A percentile compares a stretch with the other conserved stretches of the same genome.
Evolutionary conservation across 1,140 invertebrate genomes (phyloP).

Genomic region (Platyura marginata): DNA sequence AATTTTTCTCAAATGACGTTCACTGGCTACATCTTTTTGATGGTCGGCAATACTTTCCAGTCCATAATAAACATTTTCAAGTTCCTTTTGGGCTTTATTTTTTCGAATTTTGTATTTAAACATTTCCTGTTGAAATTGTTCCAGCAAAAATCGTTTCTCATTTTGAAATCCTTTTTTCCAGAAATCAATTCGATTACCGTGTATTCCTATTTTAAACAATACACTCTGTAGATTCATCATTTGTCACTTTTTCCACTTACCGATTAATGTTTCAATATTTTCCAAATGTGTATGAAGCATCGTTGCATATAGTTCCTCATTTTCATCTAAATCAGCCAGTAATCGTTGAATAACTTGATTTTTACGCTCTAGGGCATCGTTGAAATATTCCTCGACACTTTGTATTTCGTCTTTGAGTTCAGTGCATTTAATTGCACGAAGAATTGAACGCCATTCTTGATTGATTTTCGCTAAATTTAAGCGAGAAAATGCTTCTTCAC

Average conservation of each 20-base stretch:
- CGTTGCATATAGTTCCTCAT: constrained; percentile 43
- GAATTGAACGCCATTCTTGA: constrained; percentile 57
- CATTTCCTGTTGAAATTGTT: constrained; percentile 27
- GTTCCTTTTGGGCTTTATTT: constrained; percentile 15
- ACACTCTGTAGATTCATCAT: too few relatives aligned
- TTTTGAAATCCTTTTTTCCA: constrained; percentile 31
- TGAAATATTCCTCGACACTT: constrained; percentile 24
- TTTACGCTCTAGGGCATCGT: constrained; percentile 35
- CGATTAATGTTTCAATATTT: constrained; percentile 42
- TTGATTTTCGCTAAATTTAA: constrained; percentile 67
- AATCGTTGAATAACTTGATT: constrained; percentile 41
- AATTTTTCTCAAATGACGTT: constrained; percentile 21
- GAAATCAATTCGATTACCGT: constrained; percentile 28
- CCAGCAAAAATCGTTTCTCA: constrained; percentile 28
- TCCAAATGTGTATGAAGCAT: constrained; percentile 41
- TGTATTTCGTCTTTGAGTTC: constrained; percentile 47
- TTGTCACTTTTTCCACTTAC: constrained; percentile 28
- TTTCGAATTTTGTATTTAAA: constrained; percentile 20
- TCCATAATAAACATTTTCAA: constrained; percentile 20
- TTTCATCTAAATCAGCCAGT: constrained; percentile 39
- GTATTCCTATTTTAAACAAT: too few relatives aligned
- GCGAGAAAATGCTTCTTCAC: constrained; percentile 54
- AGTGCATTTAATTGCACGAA: constrained; percentile 52
- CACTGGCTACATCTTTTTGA: constrained; percentile 11
- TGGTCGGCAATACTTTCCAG: constrained; percentile 14